These are phyloP conservation scores for Hypomecis punctinalis DNA, from an alignment of 2,888 invertebrate genomes.

Conservation along the genomic window DNA sequence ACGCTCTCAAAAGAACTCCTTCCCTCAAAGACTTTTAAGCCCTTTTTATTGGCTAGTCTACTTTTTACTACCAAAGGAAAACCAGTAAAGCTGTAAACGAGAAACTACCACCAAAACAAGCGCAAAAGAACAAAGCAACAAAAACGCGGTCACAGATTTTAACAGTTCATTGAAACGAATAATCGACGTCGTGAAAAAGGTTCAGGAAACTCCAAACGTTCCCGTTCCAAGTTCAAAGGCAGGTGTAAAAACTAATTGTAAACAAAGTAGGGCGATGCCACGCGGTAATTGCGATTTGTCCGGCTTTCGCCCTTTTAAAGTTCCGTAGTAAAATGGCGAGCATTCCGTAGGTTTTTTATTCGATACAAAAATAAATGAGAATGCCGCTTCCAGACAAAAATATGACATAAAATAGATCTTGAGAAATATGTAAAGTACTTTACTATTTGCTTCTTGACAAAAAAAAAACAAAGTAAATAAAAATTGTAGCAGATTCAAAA, in stretches of 20 bases:
- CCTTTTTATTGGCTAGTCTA: constrained; percentile 1
- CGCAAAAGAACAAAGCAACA: constrained; percentile 5
- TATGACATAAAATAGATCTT: too few species aligned
- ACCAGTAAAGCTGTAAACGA: not conserved
- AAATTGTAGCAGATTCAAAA: too few species aligned
- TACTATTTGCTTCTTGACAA: too few species aligned
- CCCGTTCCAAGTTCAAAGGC: constrained; percentile 31
- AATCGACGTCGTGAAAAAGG: constrained; percentile 22
- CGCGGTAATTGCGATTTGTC: constrained; percentile 12
- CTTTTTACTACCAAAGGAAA: not conserved
- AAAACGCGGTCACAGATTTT: constrained; percentile 5
- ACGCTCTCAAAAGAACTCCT: constrained; percentile 41
- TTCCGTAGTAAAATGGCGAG: too few species aligned
- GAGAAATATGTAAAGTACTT: too few species aligned
- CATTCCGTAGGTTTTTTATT: too few species aligned
- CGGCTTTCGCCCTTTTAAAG: not conserved
- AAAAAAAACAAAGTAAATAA: too few species aligned
- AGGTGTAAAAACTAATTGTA: constrained; percentile 29
- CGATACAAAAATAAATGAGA: too few species aligned
- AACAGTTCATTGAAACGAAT: constrained; percentile 28
- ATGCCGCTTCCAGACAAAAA: too few species aligned
- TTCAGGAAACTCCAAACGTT: constrained; percentile 23
- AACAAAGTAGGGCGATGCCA: constrained; percentile 10
- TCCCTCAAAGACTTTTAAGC: constrained; percentile 36
- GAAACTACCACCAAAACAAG: not conserved